These are phyloP conservation scores for Erpornis zantholeuca DNA, from an alignment of 2,113 vertebrate genomes.

Conservation along the genomic window DNA sequence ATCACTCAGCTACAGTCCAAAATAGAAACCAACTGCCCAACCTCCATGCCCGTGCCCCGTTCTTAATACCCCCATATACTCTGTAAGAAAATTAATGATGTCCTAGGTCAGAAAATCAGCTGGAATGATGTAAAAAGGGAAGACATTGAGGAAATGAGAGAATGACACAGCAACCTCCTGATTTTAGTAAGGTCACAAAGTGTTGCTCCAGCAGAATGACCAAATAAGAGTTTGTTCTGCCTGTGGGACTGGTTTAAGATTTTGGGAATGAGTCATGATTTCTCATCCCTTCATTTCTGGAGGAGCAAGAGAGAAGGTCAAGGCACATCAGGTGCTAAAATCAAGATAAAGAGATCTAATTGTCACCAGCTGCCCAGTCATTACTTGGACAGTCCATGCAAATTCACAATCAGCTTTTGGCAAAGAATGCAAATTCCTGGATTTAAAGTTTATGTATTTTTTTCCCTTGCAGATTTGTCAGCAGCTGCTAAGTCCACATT, in stretches of 20 bases:
- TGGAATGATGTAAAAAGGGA: not conserved
- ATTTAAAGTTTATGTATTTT: not conserved
- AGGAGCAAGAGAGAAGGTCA: not conserved
- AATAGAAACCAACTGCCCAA: conserved; percentile 9
- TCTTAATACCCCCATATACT: not conserved
- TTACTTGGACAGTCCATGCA: not conserved
- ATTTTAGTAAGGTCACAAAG: not conserved
- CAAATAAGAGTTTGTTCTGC: not conserved
- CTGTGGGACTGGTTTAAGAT: not conserved
- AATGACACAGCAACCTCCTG: not conserved
- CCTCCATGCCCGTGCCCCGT: not conserved
- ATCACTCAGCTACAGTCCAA: conserved; percentile 26
- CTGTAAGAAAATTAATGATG: not conserved
- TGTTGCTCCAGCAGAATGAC: not conserved
- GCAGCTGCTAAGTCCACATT: not conserved
- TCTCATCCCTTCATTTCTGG: not conserved
- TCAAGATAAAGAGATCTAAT: not conserved
- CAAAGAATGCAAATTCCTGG: not conserved
- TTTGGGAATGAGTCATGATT: not conserved
- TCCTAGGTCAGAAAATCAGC: not conserved
- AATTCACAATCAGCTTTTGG: not conserved
- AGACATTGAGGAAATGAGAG: not conserved
- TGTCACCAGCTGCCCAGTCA: not conserved
- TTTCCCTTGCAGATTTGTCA: not conserved
- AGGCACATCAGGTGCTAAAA: not conserved